A percentile compares a stretch with the other conserved stretches of the same genome.
phyloP scores from a whole-genome alignment of 2,888 invertebrate species.

The Drosophila stalkeri region DNA sequence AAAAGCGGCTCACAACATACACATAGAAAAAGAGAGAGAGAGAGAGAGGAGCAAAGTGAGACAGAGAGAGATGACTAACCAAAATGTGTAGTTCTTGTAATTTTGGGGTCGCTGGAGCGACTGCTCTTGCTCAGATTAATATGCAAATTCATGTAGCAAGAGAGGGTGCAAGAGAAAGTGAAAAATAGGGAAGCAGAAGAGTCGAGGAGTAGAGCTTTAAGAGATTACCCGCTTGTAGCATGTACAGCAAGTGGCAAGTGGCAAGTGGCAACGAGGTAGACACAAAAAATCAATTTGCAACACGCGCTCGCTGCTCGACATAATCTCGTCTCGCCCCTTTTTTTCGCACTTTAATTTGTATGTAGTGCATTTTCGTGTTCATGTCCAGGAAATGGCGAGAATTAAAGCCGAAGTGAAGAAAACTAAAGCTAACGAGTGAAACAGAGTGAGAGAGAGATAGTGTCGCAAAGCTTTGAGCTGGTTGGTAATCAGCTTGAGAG shows the following conservation, averaged over 20 bases:
- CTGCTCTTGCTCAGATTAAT: conserved; percentile 65
- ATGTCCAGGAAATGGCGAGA: conserved; percentile 48
- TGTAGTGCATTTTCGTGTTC: conserved; percentile 75
- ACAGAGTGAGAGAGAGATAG: neutral
- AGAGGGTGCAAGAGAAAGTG: neutral
- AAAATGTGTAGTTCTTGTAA: conserved; percentile 80
- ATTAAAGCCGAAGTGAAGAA: conserved; percentile 57
- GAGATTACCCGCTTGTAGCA: conserved; percentile 44
- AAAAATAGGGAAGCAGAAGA: neutral
- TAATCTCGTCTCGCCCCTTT: conserved; percentile 6
- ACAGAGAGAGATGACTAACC: conserved; percentile 77
- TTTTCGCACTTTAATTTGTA: conserved; percentile 61
- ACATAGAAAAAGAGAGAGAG: conserved; percentile 13
- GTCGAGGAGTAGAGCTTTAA: conserved; percentile 42
- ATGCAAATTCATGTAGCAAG: conserved; percentile 65
- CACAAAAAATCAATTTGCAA: conserved; percentile 70
- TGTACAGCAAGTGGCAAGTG: conserved; percentile 16
- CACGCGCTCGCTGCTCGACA: conserved; percentile 33
- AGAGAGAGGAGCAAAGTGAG: conserved; percentile 3
- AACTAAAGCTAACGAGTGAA: conserved; percentile 37
- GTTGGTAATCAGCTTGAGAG: conserved; percentile 60
- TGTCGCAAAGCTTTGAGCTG: conserved; percentile 24
- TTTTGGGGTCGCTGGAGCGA: conserved; percentile 54
- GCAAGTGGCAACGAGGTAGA: conserved; percentile 26
- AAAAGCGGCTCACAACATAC: conserved; percentile 43